Evolutionary conservation across 2,113 vertebrate species (phyloP), one percentile per base, ranked within the genome.

Genomic region (Puma concolor): DNA sequence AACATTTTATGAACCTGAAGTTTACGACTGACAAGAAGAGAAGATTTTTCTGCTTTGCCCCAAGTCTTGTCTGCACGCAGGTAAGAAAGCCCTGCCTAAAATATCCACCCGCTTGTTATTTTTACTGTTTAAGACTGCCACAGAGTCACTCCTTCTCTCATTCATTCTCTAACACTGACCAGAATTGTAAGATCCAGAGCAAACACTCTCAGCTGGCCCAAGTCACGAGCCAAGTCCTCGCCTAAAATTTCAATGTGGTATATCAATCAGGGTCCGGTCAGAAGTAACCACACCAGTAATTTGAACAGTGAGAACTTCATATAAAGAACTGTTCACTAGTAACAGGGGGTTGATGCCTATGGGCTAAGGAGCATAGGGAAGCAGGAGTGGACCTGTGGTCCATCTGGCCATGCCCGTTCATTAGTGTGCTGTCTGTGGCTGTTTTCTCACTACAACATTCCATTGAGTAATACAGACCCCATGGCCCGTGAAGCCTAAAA

Each of bases 321-420:
- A 54, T 50, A 74, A 95, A 80, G 15, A 92, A 25, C 38, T 81
- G 44, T 31, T 95, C 36, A 23, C 16, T 72, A 83, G 21, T 48
- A 63, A 38, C 48, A 92, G 8, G 33, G 31, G 10, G n/a, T 11
- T 44, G 17, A 23, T 38, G 21, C 33, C 31, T 15, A 29, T 57
- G n/a, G 4, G 11, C 12, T 44, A 63, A 57, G 84, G 23, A 69
- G 60, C 21, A 60, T 3, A 50, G 50, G 13, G 27, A 83, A 83
- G 50, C 36, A 33, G 60, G 11, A 7, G 5, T 23, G 38, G 71
- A 15, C 2, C 3, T 14, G 4, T 12, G 2, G 33, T 6, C 21
- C 3, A 4, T 8, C 60, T 64, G 36, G 25, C 29, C 38, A 31
- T 0, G 4, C 3, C 6, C 1, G 0, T 14, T 33, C 13, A 2